phyloP scores from a whole-genome alignment of 2,888 invertebrate genomes.

The Patella pellucida region DNA sequence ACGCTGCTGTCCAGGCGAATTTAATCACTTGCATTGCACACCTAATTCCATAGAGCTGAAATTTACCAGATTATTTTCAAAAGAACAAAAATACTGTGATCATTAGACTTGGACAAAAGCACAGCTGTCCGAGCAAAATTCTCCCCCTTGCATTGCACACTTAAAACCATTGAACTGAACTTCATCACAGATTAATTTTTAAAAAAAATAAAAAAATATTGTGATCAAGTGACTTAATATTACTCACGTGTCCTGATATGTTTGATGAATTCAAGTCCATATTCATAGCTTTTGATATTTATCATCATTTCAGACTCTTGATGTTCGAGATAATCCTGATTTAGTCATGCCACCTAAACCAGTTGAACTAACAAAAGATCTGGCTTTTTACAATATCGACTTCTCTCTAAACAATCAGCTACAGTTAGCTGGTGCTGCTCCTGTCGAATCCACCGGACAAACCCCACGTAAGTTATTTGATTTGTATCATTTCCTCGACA shows the following conservation, averaged over 20 bases:
- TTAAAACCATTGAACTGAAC: no score
- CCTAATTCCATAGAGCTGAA: no score
- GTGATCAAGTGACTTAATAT: background rate
- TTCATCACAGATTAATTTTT: no score
- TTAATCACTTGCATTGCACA: no score
- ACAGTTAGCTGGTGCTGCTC: slow-evolving; percentile 89
- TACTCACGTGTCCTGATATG: background rate
- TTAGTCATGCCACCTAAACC: slow-evolving; percentile 98
- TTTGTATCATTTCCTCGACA: background rate
- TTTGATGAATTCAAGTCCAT: background rate
- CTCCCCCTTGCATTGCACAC: no score
- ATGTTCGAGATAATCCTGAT: slow-evolving; percentile 92
- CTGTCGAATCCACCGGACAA: slow-evolving; percentile 61
- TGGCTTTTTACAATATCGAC: slow-evolving; percentile 95
- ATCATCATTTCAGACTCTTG: slow-evolving; percentile 76
- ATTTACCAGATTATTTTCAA: no score
- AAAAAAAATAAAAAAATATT: no score
- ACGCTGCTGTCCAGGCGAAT: no score
- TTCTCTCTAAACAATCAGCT: slow-evolving; percentile 97
- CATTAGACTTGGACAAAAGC: no score
- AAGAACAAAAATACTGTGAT: no score
- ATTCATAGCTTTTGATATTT: slow-evolving; percentile 6
- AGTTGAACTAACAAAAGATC: slow-evolving; percentile 79
- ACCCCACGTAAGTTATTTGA: slow-evolving; percentile 49
- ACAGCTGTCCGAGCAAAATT: no score